Percentiles rank a stretch among this genome's conserved stretches.
phyloP scores from a whole-genome alignment of 2,797 vertebrate genomes.

The Chelidonichthys spinosus region DNA sequence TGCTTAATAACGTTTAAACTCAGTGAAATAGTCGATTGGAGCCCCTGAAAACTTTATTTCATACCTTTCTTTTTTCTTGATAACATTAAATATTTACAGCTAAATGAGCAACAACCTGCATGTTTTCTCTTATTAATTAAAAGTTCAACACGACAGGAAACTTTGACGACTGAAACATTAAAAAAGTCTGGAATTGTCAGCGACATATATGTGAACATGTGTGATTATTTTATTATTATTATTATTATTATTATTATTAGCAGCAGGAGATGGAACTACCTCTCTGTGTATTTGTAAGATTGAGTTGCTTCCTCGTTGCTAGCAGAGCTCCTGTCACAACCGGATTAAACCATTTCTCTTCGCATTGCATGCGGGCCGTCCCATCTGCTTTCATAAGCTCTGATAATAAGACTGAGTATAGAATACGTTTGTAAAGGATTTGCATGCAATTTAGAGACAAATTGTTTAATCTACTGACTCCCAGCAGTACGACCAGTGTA shows the following conservation, averaged over 20 bases:
- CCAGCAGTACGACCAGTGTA: neutral
- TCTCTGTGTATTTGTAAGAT: neutral
- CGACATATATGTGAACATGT: neutral
- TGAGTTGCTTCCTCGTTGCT: neutral
- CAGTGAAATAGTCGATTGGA: neutral
- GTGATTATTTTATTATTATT: neutral
- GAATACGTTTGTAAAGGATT: constrained; percentile 28
- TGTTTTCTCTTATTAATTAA: neutral
- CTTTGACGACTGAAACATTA: neutral
- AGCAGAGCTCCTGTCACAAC: neutral
- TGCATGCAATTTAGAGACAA: constrained; percentile 6
- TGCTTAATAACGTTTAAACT: neutral
- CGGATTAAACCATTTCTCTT: constrained; percentile 33
- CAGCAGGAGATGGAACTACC: neutral
- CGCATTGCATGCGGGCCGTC: constrained; percentile 27
- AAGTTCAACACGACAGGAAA: neutral
- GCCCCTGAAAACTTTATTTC: neutral
- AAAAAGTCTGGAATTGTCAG: neutral
- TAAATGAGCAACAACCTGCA: neutral
- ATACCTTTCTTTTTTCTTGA: neutral
- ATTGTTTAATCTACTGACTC: neutral
- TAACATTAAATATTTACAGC: neutral
- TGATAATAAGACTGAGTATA: constrained; percentile 7
- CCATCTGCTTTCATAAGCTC: constrained; percentile 43
- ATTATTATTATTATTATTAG: neutral